Conservation (phyloP, 2,888 invertebrate species). For the Falcaria lacertinaria region DNA sequence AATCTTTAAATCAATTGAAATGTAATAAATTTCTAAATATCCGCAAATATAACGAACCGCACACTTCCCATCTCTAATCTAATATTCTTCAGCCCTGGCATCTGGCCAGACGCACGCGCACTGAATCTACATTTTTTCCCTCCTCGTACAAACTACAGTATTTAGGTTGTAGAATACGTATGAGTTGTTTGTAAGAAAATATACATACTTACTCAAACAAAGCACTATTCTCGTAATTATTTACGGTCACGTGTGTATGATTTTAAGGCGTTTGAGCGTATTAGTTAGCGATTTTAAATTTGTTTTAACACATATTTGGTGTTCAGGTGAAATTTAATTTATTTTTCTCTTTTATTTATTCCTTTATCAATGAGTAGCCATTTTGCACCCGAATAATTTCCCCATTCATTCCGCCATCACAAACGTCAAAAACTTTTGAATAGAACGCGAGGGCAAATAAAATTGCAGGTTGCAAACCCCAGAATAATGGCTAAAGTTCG, state of each 20-base stretch:
- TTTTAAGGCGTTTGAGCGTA: not conserved
- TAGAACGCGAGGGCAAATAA: slow-evolving; percentile 4
- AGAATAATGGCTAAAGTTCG: no score
- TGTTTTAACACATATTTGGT: no score
- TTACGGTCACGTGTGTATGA: not conserved
- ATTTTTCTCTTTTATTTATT: no score
- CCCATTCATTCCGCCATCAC: slow-evolving; percentile 19
- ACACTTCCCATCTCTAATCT: not conserved
- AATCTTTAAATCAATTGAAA: no score
- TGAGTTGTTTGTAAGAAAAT: not conserved
- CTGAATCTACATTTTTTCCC: not conserved
- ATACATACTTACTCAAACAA: not conserved
- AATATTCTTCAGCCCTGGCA: not conserved
- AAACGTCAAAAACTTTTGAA: slow-evolving; percentile 18
- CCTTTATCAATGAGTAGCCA: not conserved
- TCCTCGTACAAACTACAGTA: not conserved
- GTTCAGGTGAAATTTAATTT: no score
- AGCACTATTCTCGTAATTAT: not conserved
- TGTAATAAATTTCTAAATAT: not conserved
- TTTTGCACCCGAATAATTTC: slow-evolving; percentile 18
- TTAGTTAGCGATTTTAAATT: no score
- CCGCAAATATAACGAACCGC: not conserved
- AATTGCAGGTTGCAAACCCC: no score
- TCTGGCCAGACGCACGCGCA: not conserved
- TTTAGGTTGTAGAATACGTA: not conserved